Evolutionary conservation across 2,888 invertebrate genomes (phyloP).

Genomic region (Agonopterix arenella): DNA sequence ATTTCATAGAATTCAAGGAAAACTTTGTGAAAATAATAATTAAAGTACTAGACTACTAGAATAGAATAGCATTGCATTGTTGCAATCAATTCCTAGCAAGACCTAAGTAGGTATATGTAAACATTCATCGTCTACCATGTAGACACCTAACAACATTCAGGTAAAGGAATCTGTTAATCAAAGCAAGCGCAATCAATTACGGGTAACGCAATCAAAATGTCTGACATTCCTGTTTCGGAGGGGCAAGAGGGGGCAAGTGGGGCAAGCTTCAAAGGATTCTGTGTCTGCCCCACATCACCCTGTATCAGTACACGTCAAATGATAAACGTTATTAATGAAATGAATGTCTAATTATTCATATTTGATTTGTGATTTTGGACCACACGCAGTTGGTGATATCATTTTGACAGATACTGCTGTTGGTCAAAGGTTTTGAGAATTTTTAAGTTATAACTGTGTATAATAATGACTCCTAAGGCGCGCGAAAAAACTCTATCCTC

Average conservation of each 20-base stretch:
- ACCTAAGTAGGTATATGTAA: too few relatives aligned
- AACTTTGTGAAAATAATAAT: too few relatives aligned
- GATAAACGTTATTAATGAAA: slow-evolving; percentile 6
- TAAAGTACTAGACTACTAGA: too few relatives aligned
- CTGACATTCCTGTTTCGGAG: slow-evolving; percentile 41
- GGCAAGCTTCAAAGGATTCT: slow-evolving; percentile 33
- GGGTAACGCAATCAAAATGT: slow-evolving; percentile 64
- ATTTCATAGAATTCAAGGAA: too few relatives aligned
- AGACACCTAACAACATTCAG: slow-evolving; percentile 8
- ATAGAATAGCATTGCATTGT: too few relatives aligned
- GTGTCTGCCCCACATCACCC: slow-evolving; percentile 1
- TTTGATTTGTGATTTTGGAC: slow-evolving; percentile 3
- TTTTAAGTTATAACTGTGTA: too few relatives aligned
- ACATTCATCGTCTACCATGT: neutral
- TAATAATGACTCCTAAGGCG: too few relatives aligned
- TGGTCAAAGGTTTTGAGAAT: too few relatives aligned
- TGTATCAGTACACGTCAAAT: slow-evolving; percentile 6
- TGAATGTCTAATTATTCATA: slow-evolving; percentile 3
- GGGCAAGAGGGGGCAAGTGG: neutral
- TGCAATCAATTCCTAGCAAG: too few relatives aligned
- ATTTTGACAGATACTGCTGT: too few relatives aligned
- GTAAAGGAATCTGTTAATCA: slow-evolving; percentile 67
- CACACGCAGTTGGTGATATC: neutral
- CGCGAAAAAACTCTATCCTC: too few relatives aligned
- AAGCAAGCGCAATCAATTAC: slow-evolving; percentile 64